These are phyloP conservation scores for Phrynocephalus guinanensis DNA, from an alignment of 2,797 vertebrate genomes.

Conservation along the genomic window DNA sequence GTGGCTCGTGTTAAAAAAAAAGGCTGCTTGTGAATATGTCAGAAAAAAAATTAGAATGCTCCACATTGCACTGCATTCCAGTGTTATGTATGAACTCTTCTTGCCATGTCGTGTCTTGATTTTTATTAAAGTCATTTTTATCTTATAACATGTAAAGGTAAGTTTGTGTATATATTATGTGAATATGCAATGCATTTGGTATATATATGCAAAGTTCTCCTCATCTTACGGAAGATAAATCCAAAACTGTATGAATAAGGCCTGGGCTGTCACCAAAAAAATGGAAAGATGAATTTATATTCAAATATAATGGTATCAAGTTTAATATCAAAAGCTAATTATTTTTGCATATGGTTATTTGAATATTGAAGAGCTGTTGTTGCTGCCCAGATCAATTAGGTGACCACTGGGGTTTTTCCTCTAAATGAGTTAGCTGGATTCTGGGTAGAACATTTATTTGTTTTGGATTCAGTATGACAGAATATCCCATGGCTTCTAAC, in stretches of 20 bases:
- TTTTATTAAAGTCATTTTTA: conserved; percentile 75
- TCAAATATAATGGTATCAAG: conserved; percentile 42
- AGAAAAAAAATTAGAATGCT: conserved; percentile 73
- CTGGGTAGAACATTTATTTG: conserved; percentile 18
- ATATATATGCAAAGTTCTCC: conserved; percentile 52
- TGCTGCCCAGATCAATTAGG: conserved; percentile 19
- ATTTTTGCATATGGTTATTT: conserved; percentile 22
- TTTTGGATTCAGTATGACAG: neutral
- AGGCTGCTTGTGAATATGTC: conserved; percentile 83
- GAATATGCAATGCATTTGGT: conserved; percentile 58
- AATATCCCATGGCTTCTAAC: neutral
- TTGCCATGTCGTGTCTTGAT: conserved; percentile 75
- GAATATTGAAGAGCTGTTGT: neutral
- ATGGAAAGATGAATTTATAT: conserved; percentile 45
- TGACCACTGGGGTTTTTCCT: conserved; percentile 12
- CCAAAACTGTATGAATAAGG: conserved; percentile 14
- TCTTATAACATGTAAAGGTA: conserved; percentile 78
- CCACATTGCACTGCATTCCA: conserved; percentile 78
- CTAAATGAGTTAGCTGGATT: neutral
- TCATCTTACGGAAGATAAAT: conserved; percentile 35
- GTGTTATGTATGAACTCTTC: conserved; percentile 69
- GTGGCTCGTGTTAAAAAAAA: conserved; percentile 81
- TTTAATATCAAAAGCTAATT: conserved; percentile 35
- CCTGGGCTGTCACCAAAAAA: conserved; percentile 39
- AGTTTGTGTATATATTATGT: conserved; percentile 72